Evolutionary conservation across 2,888 invertebrate genomes (phyloP).

Genomic region (Liopterus haemorrhoidalis): DNA sequence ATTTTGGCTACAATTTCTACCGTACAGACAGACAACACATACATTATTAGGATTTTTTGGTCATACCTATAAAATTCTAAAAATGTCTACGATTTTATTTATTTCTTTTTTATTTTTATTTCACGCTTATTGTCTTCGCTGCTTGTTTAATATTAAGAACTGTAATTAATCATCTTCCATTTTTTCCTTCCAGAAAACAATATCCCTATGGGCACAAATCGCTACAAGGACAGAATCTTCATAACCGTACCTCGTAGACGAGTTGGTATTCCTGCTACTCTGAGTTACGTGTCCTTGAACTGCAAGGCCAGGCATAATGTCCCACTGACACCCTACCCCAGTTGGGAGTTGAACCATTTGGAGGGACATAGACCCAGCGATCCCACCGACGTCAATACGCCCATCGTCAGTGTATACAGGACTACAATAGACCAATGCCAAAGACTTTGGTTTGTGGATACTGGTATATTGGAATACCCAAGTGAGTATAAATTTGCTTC

Average conservation of each 20-base stretch:
- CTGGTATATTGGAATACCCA: slow-evolving; percentile 63
- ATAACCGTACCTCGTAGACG: slow-evolving; percentile 67
- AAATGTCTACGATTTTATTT: not conserved
- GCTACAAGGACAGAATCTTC: slow-evolving; percentile 60
- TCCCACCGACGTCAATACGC: slow-evolving; percentile 23
- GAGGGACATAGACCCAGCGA: slow-evolving; percentile 35
- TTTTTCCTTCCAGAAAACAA: slow-evolving; percentile 49
- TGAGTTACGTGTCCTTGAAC: slow-evolving; percentile 45
- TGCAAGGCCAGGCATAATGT: slow-evolving; percentile 46
- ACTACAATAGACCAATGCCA: slow-evolving; percentile 65
- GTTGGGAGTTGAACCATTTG: slow-evolving; percentile 56
- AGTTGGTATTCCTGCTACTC: slow-evolving; percentile 50
- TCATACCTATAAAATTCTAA: not conserved
- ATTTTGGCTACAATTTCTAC: no score
- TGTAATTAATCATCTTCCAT: not conserved
- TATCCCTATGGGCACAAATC: slow-evolving; percentile 61
- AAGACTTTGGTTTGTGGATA: slow-evolving; percentile 74
- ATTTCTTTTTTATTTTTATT: not conserved
- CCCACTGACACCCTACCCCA: slow-evolving; percentile 52
- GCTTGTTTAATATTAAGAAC: not conserved
- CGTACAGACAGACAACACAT: no score
- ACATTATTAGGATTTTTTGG: no score
- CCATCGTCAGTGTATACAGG: slow-evolving; percentile 64
- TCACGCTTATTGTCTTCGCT: not conserved
- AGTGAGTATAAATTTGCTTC: slow-evolving; percentile 52